These are phyloP conservation scores for Rhynchomys soricoides DNA, from an alignment of 2,113 vertebrate genomes.

Conservation along the genomic window DNA sequence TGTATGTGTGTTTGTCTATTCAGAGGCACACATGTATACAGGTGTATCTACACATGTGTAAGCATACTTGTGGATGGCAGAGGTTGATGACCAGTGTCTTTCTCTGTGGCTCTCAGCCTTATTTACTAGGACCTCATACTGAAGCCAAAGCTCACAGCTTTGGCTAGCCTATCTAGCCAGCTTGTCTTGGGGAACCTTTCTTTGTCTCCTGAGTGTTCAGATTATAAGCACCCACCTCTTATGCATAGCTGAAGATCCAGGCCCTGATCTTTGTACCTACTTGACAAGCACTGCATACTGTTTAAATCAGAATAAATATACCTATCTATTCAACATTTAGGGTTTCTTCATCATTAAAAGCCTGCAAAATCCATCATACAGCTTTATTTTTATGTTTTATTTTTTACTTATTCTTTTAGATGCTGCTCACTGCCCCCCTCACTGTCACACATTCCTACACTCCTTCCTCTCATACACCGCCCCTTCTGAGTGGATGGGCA, in stretches of 20 bases:
- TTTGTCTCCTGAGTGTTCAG: neutral
- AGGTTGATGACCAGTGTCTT: neutral
- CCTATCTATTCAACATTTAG: neutral
- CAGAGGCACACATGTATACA: neutral
- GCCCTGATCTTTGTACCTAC: no score
- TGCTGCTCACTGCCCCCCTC: no score
- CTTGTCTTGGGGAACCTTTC: neutral
- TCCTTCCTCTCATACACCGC: no score
- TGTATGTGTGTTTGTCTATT: neutral
- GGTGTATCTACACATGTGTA: neutral
- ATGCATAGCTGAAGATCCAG: neutral
- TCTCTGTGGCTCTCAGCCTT: neutral
- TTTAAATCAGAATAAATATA: neutral
- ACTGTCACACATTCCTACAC: no score
- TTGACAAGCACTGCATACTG: neutral
- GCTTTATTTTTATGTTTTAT: neutral
- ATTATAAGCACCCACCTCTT: neutral
- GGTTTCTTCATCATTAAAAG: neutral
- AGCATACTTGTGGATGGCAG: neutral
- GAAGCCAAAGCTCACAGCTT: neutral
- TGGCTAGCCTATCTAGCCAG: neutral
- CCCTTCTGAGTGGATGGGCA: no score
- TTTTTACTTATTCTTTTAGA: neutral
- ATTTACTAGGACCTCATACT: neutral
- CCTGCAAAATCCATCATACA: neutral